Percentiles rank a stretch among this genome's conserved stretches.
phyloP scores from a whole-genome alignment of 2,888 invertebrate genomes.

The Tipula helvola region DNA sequence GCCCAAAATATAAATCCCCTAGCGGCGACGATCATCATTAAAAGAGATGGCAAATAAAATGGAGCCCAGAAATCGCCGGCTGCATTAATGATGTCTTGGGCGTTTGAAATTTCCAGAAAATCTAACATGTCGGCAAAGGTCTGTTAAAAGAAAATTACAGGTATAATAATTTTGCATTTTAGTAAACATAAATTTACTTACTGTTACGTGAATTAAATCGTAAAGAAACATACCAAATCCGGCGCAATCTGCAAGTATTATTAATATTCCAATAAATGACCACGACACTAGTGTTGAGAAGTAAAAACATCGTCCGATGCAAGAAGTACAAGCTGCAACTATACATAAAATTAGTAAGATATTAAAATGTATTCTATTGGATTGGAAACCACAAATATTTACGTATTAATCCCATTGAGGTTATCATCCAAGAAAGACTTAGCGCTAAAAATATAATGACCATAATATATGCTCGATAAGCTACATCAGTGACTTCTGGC shows the following conservation, averaged over 20 bases:
- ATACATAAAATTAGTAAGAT: not conserved
- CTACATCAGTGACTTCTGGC: not conserved
- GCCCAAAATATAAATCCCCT: slow-evolving; percentile 12
- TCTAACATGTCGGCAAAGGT: not conserved
- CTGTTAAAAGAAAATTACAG: not conserved
- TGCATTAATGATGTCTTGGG: not conserved
- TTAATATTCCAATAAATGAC: slow-evolving; percentile 29
- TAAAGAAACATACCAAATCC: slow-evolving; percentile 34
- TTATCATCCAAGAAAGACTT: not conserved
- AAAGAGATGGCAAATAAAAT: slow-evolving; percentile 12
- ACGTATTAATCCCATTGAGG: not conserved
- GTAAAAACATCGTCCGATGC: not conserved
- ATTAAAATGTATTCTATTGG: not conserved
- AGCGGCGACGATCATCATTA: slow-evolving; percentile 10
- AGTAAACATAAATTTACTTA: slow-evolving; percentile 21
- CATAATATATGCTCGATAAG: not conserved
- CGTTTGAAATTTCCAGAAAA: slow-evolving; percentile 7
- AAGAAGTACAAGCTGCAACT: not conserved
- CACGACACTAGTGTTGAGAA: slow-evolving; percentile 32
- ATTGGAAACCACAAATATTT: not conserved
- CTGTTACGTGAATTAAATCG: slow-evolving; percentile 32
- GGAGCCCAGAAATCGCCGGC: not conserved
- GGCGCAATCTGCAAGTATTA: slow-evolving; percentile 33
- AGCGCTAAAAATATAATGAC: not conserved
- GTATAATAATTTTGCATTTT: not conserved